Evolutionary conservation across 2,797 vertebrate species (phyloP).

Genomic region (Chrysocyon brachyurus): DNA sequence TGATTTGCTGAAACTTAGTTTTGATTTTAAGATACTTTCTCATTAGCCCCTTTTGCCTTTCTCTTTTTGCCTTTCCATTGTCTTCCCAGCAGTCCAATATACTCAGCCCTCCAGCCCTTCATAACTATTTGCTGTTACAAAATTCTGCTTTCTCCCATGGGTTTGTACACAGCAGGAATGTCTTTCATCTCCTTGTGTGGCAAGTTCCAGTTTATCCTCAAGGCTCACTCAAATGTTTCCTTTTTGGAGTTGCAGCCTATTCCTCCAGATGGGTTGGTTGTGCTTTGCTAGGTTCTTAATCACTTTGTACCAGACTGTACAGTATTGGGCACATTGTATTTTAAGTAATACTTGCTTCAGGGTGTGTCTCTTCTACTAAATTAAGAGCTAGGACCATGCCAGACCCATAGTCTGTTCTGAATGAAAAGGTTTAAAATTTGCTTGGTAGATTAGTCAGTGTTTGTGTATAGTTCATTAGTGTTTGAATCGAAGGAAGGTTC

Average conservation of each 20-base stretch:
- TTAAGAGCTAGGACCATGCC: not conserved
- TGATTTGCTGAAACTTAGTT: not conserved
- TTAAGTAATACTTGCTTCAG: not conserved
- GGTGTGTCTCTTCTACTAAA: not conserved
- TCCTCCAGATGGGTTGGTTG: not conserved
- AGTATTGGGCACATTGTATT: not conserved
- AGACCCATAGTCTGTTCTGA: not conserved
- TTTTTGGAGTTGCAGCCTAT: not conserved
- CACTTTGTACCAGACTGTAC: not conserved
- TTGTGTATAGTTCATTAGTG: not conserved
- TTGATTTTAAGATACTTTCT: constrained; percentile 5
- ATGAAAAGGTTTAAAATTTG: not conserved
- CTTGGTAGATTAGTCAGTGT: not conserved
- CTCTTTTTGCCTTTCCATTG: not conserved
- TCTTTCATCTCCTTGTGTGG: not conserved
- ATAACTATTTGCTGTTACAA: not conserved
- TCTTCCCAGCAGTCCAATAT: not conserved
- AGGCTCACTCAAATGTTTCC: not conserved
- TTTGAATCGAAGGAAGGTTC: not conserved
- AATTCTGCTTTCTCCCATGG: not conserved
- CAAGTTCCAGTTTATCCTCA: not conserved
- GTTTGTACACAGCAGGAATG: not conserved
- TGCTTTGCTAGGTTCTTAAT: not conserved
- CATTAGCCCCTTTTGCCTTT: not conserved
- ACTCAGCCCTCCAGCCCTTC: not conserved